A percentile compares a stretch with the other conserved stretches of the same genome.
These are phyloP conservation scores for Zaprionus ornatus DNA, from an alignment of 1,140 invertebrate species.

Conservation along the genomic window DNA sequence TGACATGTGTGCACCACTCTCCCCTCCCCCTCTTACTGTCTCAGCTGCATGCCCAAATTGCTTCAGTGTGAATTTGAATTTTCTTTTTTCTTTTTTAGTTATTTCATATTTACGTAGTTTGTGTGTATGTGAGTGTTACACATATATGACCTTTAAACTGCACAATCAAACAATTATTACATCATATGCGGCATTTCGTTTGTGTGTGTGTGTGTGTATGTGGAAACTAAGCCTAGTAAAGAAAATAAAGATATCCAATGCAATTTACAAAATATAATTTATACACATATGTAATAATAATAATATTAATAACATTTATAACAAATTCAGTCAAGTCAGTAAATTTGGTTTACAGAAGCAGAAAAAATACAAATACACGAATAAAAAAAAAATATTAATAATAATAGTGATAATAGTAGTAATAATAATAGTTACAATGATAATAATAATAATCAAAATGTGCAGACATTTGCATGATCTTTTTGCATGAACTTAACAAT, in stretches of 20 bases:
- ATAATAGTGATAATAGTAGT: slow-evolving; percentile 31
- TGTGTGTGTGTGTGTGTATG: slow-evolving; percentile 23
- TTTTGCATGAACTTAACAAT: slow-evolving; percentile 36
- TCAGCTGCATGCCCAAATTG: slow-evolving; percentile 36
- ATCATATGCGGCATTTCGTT: slow-evolving; percentile 6
- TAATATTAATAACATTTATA: slow-evolving; percentile 78
- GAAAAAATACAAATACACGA: slow-evolving; percentile 63
- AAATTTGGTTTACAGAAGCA: slow-evolving; percentile 78
- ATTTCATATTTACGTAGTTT: not conserved
- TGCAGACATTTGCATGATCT: slow-evolving; percentile 43
- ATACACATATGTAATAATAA: slow-evolving; percentile 69
- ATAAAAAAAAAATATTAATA: slow-evolving; percentile 35
- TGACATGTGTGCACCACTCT: slow-evolving; percentile 30
- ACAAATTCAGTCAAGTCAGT: slow-evolving; percentile 81
- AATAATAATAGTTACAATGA: slow-evolving; percentile 17
- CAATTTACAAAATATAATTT: slow-evolving; percentile 76
- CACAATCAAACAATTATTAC: slow-evolving; percentile 13
- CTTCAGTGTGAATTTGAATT: slow-evolving; percentile 30
- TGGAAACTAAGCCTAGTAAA: slow-evolving; percentile 40
- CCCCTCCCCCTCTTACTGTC: not conserved
- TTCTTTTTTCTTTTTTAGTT: not conserved
- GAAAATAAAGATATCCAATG: slow-evolving; percentile 59
- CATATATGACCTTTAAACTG: slow-evolving; percentile 22
- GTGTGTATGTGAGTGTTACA: not conserved
- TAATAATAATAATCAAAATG: slow-evolving; percentile 62